Base-by-base conservation (phyloP, 2,888 invertebrate species). In the Lordiphosa andalusiaca region DNA sequence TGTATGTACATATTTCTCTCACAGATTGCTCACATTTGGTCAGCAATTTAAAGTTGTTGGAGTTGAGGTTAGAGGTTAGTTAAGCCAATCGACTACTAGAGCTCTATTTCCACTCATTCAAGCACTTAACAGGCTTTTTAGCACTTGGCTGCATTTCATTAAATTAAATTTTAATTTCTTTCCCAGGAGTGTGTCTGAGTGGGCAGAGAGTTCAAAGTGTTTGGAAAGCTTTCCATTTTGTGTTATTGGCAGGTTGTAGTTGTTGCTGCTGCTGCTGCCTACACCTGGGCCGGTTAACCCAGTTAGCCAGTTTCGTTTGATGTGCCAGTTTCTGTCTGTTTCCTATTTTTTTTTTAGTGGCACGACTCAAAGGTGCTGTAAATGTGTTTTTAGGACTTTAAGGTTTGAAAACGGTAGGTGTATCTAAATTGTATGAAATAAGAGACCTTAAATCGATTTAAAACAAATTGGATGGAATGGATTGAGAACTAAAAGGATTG, bases 121-220 rank as follows among this genome's bases (percentile, higher is more conserved):
- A 50, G 50, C 66, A 60, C 50, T 67, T 62, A 58, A 66, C 58
- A 58, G 50, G 51, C 57, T 51, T 58, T 71, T 69, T 58, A 68
- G 64, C 73, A 58, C 71, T 71, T 62, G 54, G 33, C 64, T 58
- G 61, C 48, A 56, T 81, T 78, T 82, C 49, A 82, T 68, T 64
- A 53, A 73, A 73, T 68, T 64, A 49, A 59, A 77, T 67, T 73
- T 47, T 72, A 30, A 30, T 62, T 40, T 39, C 47, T 57, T 23
- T 41, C 38, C 50, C 53, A 46, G 51, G 19, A 69, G 52, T 52
- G 13, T 44, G 36, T 47, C 36, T 47, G 36, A 33, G 40, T 19
- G 49, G 33, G 48, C 48, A 21, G 25, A 25, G 60, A 62, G 61
- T 62, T 62, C 63, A 62, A 62, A 49, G 49, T 16, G n/a, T 50